Conservation (phyloP, 1,140 invertebrate species). For the Bombus waltoni region DNA sequence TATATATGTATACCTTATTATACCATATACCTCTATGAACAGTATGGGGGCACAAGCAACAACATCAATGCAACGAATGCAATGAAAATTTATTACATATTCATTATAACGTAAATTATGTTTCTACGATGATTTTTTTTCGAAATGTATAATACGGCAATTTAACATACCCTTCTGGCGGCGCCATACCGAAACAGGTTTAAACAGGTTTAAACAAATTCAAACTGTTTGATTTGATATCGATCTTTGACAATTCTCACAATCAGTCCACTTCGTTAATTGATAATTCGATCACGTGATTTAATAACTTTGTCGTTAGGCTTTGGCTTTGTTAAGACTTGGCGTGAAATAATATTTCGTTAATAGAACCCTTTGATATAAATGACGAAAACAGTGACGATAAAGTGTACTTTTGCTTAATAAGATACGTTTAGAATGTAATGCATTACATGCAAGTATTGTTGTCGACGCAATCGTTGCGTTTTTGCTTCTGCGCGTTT, state of each 20-base stretch:
- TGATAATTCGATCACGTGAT: not conserved
- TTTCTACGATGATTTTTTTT: not conserved
- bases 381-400: not conserved
- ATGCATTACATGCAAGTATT: not conserved
- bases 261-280: too few relatives aligned
- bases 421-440: not conserved
- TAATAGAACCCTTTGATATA: not conserved
- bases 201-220: constrained; percentile 3
- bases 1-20: too few relatives aligned
- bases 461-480: not conserved
- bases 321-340: not conserved
- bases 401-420: not conserved
- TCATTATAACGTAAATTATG: not conserved
- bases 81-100: not conserved
- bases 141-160: not conserved
- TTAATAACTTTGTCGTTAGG: not conserved
- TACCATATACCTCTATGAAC: too few relatives aligned
- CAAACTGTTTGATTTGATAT: not conserved
- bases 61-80: not conserved
- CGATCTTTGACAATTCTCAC: not conserved
- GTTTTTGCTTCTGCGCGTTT: not conserved
- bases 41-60: too few relatives aligned
- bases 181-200: constrained; percentile 17
- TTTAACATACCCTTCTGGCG: constrained; percentile 18
- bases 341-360: not conserved